A percentile compares a stretch with the other conserved stretches of the same genome.
These are phyloP conservation scores for Chymomyza caudatula DNA, from an alignment of 2,888 invertebrate genomes.

Conservation along the genomic window DNA sequence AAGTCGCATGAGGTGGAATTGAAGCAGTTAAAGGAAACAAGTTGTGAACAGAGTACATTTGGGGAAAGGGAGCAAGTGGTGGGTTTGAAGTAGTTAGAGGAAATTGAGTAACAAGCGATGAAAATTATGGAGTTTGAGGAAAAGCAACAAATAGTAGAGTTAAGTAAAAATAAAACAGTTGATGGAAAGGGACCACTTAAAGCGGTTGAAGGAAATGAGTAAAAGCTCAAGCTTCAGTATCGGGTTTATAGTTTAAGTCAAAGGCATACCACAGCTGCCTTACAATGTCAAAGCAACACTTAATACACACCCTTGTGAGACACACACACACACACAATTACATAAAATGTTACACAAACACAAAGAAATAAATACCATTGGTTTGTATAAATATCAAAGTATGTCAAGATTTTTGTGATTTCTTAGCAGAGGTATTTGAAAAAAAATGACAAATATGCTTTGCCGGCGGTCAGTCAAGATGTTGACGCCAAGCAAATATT, in stretches of 20 bases:
- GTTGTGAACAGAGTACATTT: too few species aligned
- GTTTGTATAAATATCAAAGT: slow-evolving; percentile 25
- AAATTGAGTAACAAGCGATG: too few species aligned
- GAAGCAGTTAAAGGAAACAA: too few species aligned
- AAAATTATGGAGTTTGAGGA: too few species aligned
- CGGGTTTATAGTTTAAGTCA: neutral
- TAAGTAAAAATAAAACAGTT: too few species aligned
- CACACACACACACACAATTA: neutral
- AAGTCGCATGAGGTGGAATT: too few species aligned
- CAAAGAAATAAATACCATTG: slow-evolving; percentile 1
- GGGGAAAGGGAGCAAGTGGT: too few species aligned
- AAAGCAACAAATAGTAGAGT: too few species aligned
- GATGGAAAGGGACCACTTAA: too few species aligned
- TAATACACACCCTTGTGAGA: neutral
- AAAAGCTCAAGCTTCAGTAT: too few species aligned
- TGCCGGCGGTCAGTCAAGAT: slow-evolving; percentile 26
- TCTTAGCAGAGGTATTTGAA: neutral
- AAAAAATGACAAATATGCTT: slow-evolving; percentile 52
- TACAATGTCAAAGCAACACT: neutral
- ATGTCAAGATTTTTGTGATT: slow-evolving; percentile 38
- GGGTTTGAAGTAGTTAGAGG: too few species aligned
- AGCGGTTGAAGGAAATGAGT: neutral
- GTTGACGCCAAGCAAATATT: slow-evolving; percentile 24
- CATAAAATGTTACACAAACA: neutral
- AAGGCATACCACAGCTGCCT: neutral